A percentile compares a stretch with the other conserved stretches of the same genome.
phyloP scores from a whole-genome alignment of 2,888 invertebrate genomes.

The Diadromus collaris region DNA sequence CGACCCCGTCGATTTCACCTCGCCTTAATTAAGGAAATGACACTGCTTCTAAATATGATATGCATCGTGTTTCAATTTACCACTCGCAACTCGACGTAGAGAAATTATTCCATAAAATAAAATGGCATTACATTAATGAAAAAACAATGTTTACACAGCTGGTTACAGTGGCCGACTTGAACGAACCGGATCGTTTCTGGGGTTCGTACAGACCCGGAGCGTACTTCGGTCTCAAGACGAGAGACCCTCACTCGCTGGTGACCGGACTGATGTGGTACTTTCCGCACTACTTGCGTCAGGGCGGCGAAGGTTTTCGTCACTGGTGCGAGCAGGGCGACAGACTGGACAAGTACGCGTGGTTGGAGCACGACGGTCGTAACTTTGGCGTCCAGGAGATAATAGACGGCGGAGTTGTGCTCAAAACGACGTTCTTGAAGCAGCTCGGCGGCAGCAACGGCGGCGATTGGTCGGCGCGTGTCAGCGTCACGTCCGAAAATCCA shows the following conservation, averaged over 20 bases:
- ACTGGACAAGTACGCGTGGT: constrained; percentile 92
- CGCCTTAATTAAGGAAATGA: too few relatives aligned
- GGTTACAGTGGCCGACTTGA: constrained; percentile 86
- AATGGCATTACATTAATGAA: background rate
- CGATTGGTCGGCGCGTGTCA: constrained; percentile 95
- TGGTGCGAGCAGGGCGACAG: constrained; percentile 96
- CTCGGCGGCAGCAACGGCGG: constrained; percentile 91
- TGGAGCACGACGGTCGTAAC: constrained; percentile 93
- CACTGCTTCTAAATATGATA: too few relatives aligned
- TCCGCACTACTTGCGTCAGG: constrained; percentile 84
- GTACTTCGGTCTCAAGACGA: constrained; percentile 95
- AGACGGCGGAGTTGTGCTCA: constrained; percentile 89
- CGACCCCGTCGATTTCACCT: too few relatives aligned
- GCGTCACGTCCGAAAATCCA: constrained; percentile 81
- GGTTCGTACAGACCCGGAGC: constrained; percentile 94
- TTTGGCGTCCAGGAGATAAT: constrained; percentile 96
- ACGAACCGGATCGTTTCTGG: constrained; percentile 93
- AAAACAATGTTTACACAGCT: constrained; percentile 81
- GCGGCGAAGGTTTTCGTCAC: constrained; percentile 90
- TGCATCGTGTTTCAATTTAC: too few relatives aligned
- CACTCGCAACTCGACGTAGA: too few relatives aligned
- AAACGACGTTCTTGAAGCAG: constrained; percentile 94
- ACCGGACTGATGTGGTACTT: constrained; percentile 99
- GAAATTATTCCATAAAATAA: too few relatives aligned
- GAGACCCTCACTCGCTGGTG: constrained; percentile 93